Conservation (phyloP, 2,797 vertebrate genomes). For the Saxicola maurus region DNA sequence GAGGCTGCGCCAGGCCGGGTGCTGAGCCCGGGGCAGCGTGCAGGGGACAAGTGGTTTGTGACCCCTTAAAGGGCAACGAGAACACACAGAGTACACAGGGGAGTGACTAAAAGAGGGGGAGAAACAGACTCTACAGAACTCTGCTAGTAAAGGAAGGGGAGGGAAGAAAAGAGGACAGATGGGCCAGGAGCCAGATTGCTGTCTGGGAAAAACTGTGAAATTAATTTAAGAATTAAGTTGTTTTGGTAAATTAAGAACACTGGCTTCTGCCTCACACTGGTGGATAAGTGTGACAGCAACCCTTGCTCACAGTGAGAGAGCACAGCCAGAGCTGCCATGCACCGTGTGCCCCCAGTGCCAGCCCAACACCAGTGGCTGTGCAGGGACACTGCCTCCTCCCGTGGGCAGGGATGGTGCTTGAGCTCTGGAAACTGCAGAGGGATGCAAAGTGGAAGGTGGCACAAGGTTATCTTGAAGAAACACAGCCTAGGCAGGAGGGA, state of each 20-base stretch:
- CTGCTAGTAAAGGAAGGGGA: background rate
- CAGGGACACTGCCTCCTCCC: background rate
- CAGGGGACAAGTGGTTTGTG: background rate
- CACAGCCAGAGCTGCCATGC: accelerated
- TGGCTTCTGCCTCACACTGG: background rate
- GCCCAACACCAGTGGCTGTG: background rate
- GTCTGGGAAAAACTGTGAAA: background rate
- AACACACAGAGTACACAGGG: background rate
- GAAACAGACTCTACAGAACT: background rate
- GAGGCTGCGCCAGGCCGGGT: background rate
- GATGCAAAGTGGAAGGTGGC: background rate
- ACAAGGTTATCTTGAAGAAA: background rate
- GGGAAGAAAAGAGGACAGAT: background rate
- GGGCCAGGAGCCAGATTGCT: background rate
- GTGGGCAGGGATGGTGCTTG: accelerated
- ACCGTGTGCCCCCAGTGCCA: background rate
- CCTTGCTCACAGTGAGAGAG: background rate
- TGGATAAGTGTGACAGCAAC: background rate
- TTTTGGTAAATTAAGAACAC: background rate
- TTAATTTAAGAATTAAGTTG: background rate
- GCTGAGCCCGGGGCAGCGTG: background rate
- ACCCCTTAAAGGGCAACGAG: background rate
- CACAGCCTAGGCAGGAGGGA: accelerated
- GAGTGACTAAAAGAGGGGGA: background rate
- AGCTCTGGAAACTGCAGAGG: background rate